Base-by-base conservation (phyloP, 2,888 invertebrate species). In the Euzetes globulus region DNA sequence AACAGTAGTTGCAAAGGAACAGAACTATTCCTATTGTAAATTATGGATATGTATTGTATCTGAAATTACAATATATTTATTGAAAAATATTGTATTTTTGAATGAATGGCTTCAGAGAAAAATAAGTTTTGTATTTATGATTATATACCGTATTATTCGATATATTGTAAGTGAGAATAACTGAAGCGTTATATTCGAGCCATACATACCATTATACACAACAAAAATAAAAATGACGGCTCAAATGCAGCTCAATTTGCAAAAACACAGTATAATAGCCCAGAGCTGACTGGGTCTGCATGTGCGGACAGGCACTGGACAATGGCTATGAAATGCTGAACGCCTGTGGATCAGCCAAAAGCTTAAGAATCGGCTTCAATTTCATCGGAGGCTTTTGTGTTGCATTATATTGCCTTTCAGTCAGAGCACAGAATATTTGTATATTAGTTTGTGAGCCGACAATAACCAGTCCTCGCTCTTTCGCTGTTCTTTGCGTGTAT, bases 321-420 rank as follows among this genome's bases (percentile, higher is more conserved):
- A 65, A 37, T 41, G 41, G 22, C 41, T 41, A 19, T 65, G 7
- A n/a, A 13, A 27, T 27, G 3, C 50, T n/a, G 50, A 50, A n/a
- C 50, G n/a, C 50, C 50, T 13, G 27, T 29, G 27, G 58, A 58
- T 58, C 58, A 58, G 58, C 58, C 1, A 13, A 58, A 27, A 33
- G 60, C 19, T 41, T 65, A 65, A 65, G 65, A 65, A 37, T 25
- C 15, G 65, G 65, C 65, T 65, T 65, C 65, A 65, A 41, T 65
- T 65, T 65, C 65, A 65, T 1, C 27, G 6, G 25, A 50, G 25
- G 37, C 65, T 41, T 65, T 65, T 41, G 37, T 41, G 13, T 27
- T 5, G 6, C 22, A 15, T n/a, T n/a, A 13, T 65, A 33, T 33
- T 19, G 65, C 41, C 13, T 41, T 41, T 41, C 7, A 41, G 41